Evolutionary conservation across 1,140 invertebrate genomes (phyloP), one percentile per base, ranked within the genome.

Genomic region (Achroia grisella): DNA sequence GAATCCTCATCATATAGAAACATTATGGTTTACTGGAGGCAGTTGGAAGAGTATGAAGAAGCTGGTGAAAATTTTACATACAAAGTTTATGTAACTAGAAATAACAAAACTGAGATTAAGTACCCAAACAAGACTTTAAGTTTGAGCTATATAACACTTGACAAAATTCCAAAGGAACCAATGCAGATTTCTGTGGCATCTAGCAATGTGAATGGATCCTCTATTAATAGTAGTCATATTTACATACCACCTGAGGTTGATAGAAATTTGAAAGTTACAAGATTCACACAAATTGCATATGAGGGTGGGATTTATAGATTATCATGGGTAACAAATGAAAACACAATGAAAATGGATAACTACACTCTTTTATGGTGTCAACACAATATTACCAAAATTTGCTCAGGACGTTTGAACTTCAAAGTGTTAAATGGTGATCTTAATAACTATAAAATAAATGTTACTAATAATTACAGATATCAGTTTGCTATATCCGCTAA

Each of bases 311-410:
- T 88, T 3, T 93, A 92, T 72, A 90, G 92, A 64, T 73, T 94
- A 10, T 91, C 91, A 17, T 94, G 93, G 93, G 88, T 89, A 42
- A 77, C 81, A 23, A 88, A 70, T 10, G 49, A 72, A 39, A 37
- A 13, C n/a, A 23, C 17, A 23, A 23, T 6, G 2, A 63, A 73
- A 34, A 71, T 85, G 31, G 71, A 87, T 32, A 77, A 78, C 49
- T 94, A 93, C 50, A 94, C 93, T 2, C 87, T 94, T 15, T 94
- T 93, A 65, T 93, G 91, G 90, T 94, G 93, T 68, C 87, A 78
- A 33, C 62, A 81, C 17, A 80, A 83, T 56, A 55, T 52, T 13
- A 80, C 72, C 33, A 62, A 71, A 39, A 62, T 75, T 49, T 85
- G 81, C 66, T 45, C 60, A 10, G 78, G 75, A 0, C 56, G 69